Evolutionary conservation across 2,888 invertebrate genomes (phyloP).

Genomic region (Luperina nickerlii): DNA sequence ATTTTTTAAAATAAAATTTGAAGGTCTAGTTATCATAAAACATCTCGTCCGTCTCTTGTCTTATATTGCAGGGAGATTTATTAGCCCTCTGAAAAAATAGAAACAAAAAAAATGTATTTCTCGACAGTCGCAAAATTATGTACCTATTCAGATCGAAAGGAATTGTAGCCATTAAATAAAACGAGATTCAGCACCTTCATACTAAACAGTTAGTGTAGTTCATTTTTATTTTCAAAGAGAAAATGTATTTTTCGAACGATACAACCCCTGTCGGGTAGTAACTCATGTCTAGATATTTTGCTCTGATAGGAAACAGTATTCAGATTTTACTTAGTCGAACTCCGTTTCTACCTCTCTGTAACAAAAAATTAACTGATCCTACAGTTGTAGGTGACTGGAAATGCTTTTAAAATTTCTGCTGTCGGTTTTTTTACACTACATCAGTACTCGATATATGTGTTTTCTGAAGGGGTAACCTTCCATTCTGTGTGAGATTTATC

Average conservation of each 20-base stretch:
- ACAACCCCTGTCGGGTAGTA: conserved; percentile 15
- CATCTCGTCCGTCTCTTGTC: not conserved
- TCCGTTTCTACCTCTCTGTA: conserved; percentile 19
- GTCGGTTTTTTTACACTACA: not conserved
- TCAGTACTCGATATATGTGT: not conserved
- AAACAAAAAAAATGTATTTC: not conserved
- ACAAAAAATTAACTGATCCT: conserved; percentile 23
- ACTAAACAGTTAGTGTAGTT: not conserved
- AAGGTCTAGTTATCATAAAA: too few relatives aligned
- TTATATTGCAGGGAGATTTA: not conserved
- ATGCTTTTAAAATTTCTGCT: not conserved
- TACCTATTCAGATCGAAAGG: not conserved
- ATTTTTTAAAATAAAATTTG: not conserved
- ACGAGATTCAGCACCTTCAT: not conserved
- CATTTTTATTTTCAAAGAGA: conserved; percentile 10
- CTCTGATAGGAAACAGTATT: conserved; percentile 34
- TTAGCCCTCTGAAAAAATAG: not conserved
- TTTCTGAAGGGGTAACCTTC: not conserved
- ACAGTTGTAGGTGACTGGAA: conserved; percentile 8
- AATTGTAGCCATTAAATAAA: not conserved
- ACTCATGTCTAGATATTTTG: conserved; percentile 46
- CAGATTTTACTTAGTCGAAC: conserved; percentile 14
- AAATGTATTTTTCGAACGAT: conserved; percentile 20
- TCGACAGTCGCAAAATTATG: not conserved
- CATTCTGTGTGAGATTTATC: not conserved